Evolutionary conservation across 2,888 invertebrate species (phyloP).

Genomic region (Piscicola geometra): DNA sequence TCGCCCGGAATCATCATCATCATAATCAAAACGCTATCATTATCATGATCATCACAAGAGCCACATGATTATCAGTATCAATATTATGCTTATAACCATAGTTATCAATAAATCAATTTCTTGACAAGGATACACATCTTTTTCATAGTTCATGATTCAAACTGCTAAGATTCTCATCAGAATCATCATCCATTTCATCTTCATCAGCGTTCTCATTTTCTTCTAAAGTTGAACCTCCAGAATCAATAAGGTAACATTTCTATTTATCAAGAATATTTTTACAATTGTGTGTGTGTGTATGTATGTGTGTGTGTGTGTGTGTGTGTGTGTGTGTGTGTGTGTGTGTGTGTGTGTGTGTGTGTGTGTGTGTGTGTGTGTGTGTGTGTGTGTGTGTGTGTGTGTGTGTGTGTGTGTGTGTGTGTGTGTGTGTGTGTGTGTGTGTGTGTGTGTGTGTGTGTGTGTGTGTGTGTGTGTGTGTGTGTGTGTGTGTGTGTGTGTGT

Average conservation of each 20-base stretch:
- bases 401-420: not conserved
- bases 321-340: slow-evolving; percentile 14
- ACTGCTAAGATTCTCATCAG: too few relatives aligned
- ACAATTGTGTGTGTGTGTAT: not conserved
- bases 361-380: too few relatives aligned
- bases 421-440: not conserved
- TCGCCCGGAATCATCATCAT: slow-evolving; percentile 4
- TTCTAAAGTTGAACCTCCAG: not conserved
- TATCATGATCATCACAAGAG: not conserved
- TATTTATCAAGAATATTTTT: not conserved
- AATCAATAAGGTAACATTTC: too few relatives aligned
- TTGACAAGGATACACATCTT: not conserved
- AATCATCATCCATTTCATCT: slow-evolving; percentile 1
- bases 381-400: slow-evolving; percentile 1
- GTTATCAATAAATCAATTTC: not conserved
- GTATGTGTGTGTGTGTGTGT: not conserved
- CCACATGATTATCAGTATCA: not conserved
- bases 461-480: slow-evolving; percentile 10
- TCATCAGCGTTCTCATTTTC: not conserved
- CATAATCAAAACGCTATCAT: not conserved
- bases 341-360: not conserved
- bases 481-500: not conserved
- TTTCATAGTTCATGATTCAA: too few relatives aligned
- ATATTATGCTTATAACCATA: not conserved
- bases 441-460: not conserved